Conservation (phyloP, 37 sponge, comb jelly and placozoan genomes). For the Bolinopsis microptera region DNA sequence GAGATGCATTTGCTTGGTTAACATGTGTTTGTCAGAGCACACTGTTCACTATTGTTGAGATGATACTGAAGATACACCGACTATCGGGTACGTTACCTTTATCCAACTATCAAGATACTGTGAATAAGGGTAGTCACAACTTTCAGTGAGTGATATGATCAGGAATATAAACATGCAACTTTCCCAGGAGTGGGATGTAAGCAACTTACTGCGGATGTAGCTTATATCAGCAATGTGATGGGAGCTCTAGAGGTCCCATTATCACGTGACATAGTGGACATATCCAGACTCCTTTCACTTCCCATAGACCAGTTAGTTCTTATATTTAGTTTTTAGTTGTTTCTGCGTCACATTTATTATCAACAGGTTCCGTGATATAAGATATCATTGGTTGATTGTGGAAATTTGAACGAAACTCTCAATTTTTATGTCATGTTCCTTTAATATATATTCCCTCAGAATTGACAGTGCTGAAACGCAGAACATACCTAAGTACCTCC, state of each 20-base stretch:
- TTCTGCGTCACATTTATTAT: not conserved
- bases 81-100: constrained; percentile 20
- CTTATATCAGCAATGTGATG: constrained; percentile 58
- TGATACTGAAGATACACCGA: constrained; percentile 41
- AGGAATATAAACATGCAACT: too few relatives aligned
- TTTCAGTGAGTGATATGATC: too few relatives aligned
- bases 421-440: too few relatives aligned
- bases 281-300: not conserved
- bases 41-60: constrained; percentile 49
- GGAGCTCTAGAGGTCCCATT: constrained; percentile 49
- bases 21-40: constrained; percentile 58
- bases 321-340: not conserved
- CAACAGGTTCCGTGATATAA: too few relatives aligned
- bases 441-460: not conserved
- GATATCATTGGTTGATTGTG: too few relatives aligned
- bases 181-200: constrained; percentile 29
- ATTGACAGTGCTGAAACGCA: constrained; percentile 16
- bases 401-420: too few relatives aligned
- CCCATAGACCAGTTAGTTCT: constrained; percentile 21
- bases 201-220: constrained; percentile 33
- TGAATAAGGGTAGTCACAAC: too few relatives aligned
- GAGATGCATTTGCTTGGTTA: constrained; percentile 61
- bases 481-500: constrained; percentile 22
- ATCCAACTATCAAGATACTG: too few relatives aligned
- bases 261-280: constrained; percentile 32